Evolutionary conservation across 2,888 invertebrate genomes (phyloP), one percentile per base, ranked within the genome.

Genomic region (Scelioninae gen. 1): DNA sequence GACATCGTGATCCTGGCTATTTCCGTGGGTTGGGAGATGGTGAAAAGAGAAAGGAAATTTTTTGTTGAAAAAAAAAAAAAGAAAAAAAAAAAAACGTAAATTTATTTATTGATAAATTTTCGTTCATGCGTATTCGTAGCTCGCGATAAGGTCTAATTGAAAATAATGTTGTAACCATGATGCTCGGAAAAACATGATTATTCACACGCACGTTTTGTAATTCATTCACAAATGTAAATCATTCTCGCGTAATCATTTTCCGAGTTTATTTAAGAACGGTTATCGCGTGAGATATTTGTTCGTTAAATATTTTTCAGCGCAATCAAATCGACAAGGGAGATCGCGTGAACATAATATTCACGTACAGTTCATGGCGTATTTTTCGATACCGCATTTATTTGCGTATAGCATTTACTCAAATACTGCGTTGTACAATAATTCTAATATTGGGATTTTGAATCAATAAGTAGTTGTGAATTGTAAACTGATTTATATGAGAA

Each of bases 141-240:
- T 38, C 5, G 43, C 15, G 63, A 51, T 43, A 45, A 62, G 29
- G 15, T 23, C 7, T 45, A 62, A 40, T 68, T 32, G 66, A 76
- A 76, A 76, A 76, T 66, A 60, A 76, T 60, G 43, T 66, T 23
- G 55, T 51, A 72, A 72, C 38, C 43, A 11, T 40, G 62, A 11
- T 40, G 62, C 32, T 56, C 10, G 62, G 62, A 62, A 72, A 72
- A 71, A 60, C 71, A 74, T 66, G 49, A 75, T 75, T 58, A 75
- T 75, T 75, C 55, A 31, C 63, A 66, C 66, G 66, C 58, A 45
- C 45, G 68, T 62, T 77, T 77, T 62, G 60, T 77, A 60, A 77
- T 77, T 55, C 62, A 77, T 77, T 77, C 60, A 68, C 62, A 29
- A 77, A 60, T 55, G 66, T 66, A 76, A 76, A 66, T 66, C 66